Conservation (phyloP, 2,113 vertebrate genomes). For the Noturus placidus region DNA sequence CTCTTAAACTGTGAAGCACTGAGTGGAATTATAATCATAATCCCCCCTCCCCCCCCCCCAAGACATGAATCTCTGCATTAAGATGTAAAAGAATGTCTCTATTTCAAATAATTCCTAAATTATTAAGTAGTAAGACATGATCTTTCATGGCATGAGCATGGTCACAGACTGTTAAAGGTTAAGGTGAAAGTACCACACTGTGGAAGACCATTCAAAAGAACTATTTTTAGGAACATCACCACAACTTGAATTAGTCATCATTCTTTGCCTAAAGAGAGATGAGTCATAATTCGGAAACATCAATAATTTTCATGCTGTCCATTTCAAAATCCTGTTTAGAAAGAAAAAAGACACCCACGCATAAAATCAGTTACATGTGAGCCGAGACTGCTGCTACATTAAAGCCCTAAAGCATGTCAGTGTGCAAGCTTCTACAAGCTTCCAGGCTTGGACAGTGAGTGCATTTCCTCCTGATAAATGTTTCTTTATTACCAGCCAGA, state of each 20-base stretch:
- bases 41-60: too few relatives aligned
- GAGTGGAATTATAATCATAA: too few relatives aligned
- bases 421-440: neutral
- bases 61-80: neutral
- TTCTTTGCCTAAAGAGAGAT: slow-evolving; percentile 2
- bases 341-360: neutral
- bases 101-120: neutral
- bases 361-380: neutral
- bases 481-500: neutral
- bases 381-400: neutral
- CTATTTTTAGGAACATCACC: neutral
- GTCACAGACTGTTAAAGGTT: neutral
- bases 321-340: slow-evolving; percentile 3
- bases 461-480: slow-evolving; percentile 6
- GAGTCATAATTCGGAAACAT: slow-evolving; percentile 22
- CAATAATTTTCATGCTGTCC: neutral
- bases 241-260: slow-evolving; percentile 18
- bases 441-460: neutral
- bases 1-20: neutral
- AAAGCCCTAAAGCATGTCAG: slow-evolving; percentile 13
- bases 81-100: neutral
- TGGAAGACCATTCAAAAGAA: neutral
- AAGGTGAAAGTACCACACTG: neutral
- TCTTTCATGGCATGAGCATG: neutral
- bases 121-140: neutral